phyloP scores from a whole-genome alignment of 2,797 vertebrate species.

The Enteromius unitaeniatus region DNA sequence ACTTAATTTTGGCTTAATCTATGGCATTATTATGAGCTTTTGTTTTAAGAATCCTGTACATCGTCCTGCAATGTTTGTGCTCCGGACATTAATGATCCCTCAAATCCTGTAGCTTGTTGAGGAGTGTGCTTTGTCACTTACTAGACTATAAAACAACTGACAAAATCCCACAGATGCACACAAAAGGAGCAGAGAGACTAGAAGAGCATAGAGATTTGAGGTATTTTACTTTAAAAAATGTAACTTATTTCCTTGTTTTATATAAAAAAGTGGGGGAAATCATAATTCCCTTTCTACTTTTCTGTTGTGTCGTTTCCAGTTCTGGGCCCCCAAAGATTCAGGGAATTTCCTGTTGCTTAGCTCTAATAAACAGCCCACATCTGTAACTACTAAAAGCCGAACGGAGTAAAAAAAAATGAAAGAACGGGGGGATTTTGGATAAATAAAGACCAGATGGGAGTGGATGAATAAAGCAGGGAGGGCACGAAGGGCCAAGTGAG shows the following conservation, averaged over 20 bases:
- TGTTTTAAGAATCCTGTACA: not conserved
- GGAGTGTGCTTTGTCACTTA: not conserved
- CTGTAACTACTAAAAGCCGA: slow-evolving; percentile 82
- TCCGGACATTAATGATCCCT: not conserved
- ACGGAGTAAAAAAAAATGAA: slow-evolving; percentile 23
- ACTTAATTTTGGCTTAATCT: too few species aligned
- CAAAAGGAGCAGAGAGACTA: not conserved
- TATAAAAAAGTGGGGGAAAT: not conserved
- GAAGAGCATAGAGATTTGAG: not conserved
- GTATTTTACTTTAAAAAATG: not conserved
- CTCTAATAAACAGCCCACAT: slow-evolving; percentile 83
- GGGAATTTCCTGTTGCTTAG: slow-evolving; percentile 88
- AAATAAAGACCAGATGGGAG: slow-evolving; percentile 48
- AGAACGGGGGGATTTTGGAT: slow-evolving; percentile 23
- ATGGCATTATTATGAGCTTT: not conserved
- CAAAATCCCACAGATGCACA: not conserved
- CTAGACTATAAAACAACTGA: not conserved
- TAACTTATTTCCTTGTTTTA: not conserved
- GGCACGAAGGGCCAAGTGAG: slow-evolving; percentile 50
- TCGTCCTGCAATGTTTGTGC: not conserved
- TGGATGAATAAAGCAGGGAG: slow-evolving; percentile 36
- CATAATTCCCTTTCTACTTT: not conserved
- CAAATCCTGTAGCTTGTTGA: not conserved
- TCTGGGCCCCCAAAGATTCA: slow-evolving; percentile 76
- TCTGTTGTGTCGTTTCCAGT: slow-evolving; percentile 7